A percentile compares a stretch with the other conserved stretches of the same genome.
Conservation (phyloP, 2,888 invertebrate genomes). For the Lagria hirta region DNA sequence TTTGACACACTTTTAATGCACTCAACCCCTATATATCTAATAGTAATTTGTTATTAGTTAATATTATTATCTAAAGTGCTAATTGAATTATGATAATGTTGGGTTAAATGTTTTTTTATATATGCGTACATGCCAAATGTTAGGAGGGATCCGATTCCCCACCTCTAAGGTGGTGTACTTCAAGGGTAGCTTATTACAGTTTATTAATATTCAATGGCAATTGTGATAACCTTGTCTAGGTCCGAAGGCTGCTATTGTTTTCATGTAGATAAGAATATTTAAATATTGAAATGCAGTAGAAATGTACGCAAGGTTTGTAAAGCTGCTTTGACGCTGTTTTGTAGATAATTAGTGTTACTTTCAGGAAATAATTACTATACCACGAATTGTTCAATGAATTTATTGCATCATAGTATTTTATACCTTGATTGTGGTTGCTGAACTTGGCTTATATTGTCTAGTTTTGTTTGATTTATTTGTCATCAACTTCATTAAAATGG, state of each 20-base stretch:
- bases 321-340: constrained; percentile 13
- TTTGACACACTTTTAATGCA: constrained; percentile 5
- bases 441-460: constrained; percentile 14
- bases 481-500: too few relatives aligned
- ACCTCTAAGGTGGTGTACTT: constrained; percentile 35
- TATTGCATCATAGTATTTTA: constrained; percentile 7
- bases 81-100: constrained; percentile 16
- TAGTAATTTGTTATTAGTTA: constrained; percentile 3
- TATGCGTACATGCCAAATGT: constrained; percentile 19
- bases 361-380: constrained; percentile 21
- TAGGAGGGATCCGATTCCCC: constrained; percentile 40
- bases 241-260: constrained; percentile 45
- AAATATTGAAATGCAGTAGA: constrained; percentile 33
- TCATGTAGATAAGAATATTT: constrained; percentile 40
- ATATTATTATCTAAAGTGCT: constrained; percentile 4
- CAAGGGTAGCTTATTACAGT: constrained; percentile 47
- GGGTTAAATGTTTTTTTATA: constrained; percentile 32
- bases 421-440: constrained; percentile 8
- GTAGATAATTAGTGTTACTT: constrained; percentile 11
- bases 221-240: constrained; percentile 45
- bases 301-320: constrained; percentile 31
- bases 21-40: neutral
- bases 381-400: constrained; percentile 14
- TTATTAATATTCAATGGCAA: constrained; percentile 39
- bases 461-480: neutral